Conservation (phyloP, 2,888 invertebrate species). For the Scaptomyza cyrtandrae region DNA sequence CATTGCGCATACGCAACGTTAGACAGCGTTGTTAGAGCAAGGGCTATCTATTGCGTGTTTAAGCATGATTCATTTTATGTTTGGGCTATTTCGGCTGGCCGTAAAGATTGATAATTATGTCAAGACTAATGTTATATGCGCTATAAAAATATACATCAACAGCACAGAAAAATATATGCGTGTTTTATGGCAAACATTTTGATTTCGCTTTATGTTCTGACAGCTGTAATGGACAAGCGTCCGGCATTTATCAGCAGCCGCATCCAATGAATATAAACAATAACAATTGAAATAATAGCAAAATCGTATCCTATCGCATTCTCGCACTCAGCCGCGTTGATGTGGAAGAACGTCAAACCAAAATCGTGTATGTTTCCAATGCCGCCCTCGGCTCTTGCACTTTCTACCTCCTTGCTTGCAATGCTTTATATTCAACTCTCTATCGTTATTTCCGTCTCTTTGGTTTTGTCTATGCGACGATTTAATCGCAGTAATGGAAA, state of each 20-base stretch:
- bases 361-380: conserved; percentile 26
- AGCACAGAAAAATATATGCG: conserved; percentile 44
- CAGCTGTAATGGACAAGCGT: conserved; percentile 36
- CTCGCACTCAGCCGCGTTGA: conserved; percentile 43
- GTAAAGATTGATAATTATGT: conserved; percentile 77
- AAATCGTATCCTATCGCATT: conserved; percentile 54
- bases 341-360: conserved; percentile 43
- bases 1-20: conserved; percentile 52
- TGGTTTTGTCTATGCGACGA: conserved; percentile 51
- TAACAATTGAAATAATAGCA: conserved; percentile 77
- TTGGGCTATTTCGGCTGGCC: conserved; percentile 60
- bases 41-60: conserved; percentile 36
- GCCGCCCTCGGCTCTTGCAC: not conserved
- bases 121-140: conserved; percentile 66
- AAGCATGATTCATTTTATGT: conserved; percentile 62
- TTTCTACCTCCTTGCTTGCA: not conserved
- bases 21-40: conserved; percentile 11
- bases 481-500: conserved; percentile 81
- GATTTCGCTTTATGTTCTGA: conserved; percentile 25
- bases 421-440: conserved; percentile 22
- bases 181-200: conserved; percentile 64
- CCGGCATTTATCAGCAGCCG: conserved; percentile 4
- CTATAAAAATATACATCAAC: conserved; percentile 72
- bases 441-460: not conserved
- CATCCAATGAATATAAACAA: conserved; percentile 78